Percentiles rank a stretch among this genome's conserved stretches.
Evolutionary conservation across 2,797 vertebrate species (phyloP).

Genomic region (Platyrinchus mystaceus): DNA sequence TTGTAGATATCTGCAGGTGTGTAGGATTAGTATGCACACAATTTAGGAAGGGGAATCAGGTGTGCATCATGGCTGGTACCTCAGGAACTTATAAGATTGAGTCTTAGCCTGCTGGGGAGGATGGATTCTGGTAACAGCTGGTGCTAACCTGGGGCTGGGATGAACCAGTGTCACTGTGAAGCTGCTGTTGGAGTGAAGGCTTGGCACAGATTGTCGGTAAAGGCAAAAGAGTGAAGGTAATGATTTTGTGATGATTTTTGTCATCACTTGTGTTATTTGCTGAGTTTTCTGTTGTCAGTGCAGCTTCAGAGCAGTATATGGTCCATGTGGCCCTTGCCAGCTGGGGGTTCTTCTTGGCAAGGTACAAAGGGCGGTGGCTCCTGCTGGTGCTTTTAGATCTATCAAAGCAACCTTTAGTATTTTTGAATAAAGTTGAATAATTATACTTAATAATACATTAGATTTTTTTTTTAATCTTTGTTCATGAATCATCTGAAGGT

Average conservation of each 20-base stretch:
- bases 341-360: not conserved
- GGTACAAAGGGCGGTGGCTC: not conserved
- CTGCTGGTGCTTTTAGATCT: conserved; percentile 6
- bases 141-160: not conserved
- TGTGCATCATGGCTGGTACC: not conserved
- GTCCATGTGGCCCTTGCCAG: not conserved
- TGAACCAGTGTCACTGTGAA: not conserved
- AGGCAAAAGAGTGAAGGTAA: not conserved
- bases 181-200: not conserved
- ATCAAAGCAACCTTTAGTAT: conserved; percentile 10
- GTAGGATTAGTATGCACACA: not conserved
- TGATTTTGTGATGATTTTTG: not conserved
- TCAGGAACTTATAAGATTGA: not conserved
- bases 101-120: not conserved
- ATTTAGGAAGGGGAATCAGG: not conserved
- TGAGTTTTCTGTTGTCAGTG: not conserved
- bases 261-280: not conserved
- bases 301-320: not conserved
- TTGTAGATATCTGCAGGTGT: not conserved
- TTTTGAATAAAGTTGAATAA: not conserved
- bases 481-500: not conserved
- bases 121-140: not conserved
- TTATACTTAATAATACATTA: not conserved
- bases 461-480: not conserved
- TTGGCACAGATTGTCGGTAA: not conserved